Evolutionary conservation across 2,888 invertebrate genomes (phyloP), one percentile per base, ranked within the genome.

Genomic region (Heliconius sara): DNA sequence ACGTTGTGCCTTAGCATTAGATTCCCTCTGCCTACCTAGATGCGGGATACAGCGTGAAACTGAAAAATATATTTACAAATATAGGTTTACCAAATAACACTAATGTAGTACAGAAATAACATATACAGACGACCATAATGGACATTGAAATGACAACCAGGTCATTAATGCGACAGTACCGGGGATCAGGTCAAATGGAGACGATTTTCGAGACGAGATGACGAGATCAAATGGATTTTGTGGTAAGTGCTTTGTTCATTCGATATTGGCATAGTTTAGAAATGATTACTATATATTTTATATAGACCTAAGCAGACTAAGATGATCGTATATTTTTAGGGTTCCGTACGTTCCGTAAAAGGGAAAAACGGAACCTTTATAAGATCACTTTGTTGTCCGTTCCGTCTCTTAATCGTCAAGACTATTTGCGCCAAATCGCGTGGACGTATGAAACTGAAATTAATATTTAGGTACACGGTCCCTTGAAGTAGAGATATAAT

Each of bases 181-280:
- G 70, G 52, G 80, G 25, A 25, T 30, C 47, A 77, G 74, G 70
- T 80, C 70, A 77, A 74, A 80, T 77, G 77, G 74, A 77, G 70
- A 70, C 77, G 73, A 65, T 77, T 27, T 27, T 27, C 2, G 27
- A 27, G 27, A 27, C 27, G 27, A 1, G 27, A 27, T 27, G 27
- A 80, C 74, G 74, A 27, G 27, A 77, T 80, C 70, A 52, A 52
- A 68, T 30, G 63, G 80, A 77, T 77, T 73, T 77, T 67, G 67
- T 30, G 16, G 72, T 79, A 60, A 79, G 66, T 52, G 52, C 52
- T 71, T 13, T 76, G 65, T 72, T 72, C 27, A 72, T 25, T 57
- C 47, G 22, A 72, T 57, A 57, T 30, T 16, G 43, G 25, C 5
- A 39, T 68, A n/a, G n/a, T 39, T n/a, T 67, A 12, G n/a, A 43